A percentile compares a stretch with the other conserved stretches of the same genome.
Evolutionary conservation across 2,888 invertebrate species (phyloP).

Genomic region (Caenorhabditis panamensis): DNA sequence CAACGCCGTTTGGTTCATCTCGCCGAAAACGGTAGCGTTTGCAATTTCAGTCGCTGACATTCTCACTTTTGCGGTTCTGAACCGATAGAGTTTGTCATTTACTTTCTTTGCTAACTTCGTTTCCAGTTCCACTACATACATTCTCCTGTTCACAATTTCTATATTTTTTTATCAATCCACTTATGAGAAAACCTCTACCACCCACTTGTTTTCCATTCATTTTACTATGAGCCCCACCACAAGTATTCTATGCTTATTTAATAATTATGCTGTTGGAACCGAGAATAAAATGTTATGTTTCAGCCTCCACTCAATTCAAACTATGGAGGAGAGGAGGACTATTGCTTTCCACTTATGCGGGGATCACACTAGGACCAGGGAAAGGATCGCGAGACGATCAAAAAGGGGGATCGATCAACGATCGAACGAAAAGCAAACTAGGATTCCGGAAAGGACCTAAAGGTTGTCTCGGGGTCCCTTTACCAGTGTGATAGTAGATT

Average conservation of each 20-base stretch:
- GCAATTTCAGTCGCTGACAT: constrained; percentile 39
- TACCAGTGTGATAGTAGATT: constrained; percentile 5
- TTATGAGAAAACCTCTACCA: constrained; percentile 15
- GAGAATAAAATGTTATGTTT: constrained; percentile 58
- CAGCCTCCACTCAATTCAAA: constrained; percentile 63
- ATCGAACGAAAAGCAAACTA: constrained; percentile 36
- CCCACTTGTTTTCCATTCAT: constrained; percentile 12
- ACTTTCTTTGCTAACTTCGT: constrained; percentile 41
- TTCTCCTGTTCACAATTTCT: constrained; percentile 35
- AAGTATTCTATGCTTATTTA: constrained; percentile 44
- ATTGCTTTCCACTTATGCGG: constrained; percentile 31
- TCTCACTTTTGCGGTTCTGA: not conserved
- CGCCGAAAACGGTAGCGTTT: constrained; percentile 58
- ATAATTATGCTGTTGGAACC: constrained; percentile 54
- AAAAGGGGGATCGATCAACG: constrained; percentile 32
- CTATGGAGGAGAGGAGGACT: constrained; percentile 59
- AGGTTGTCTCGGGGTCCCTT: constrained; percentile 17
- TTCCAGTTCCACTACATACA: constrained; percentile 19
- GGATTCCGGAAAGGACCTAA: constrained; percentile 24
- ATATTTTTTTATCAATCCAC: constrained; percentile 42
- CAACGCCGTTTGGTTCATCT: constrained; percentile 9
- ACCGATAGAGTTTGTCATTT: not conserved
- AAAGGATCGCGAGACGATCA: constrained; percentile 39
- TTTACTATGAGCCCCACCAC: constrained; percentile 12
- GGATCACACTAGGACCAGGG: constrained; percentile 44